Evolutionary conservation across 2,113 vertebrate genomes (phyloP).

Genomic region (Callipepla californica): DNA sequence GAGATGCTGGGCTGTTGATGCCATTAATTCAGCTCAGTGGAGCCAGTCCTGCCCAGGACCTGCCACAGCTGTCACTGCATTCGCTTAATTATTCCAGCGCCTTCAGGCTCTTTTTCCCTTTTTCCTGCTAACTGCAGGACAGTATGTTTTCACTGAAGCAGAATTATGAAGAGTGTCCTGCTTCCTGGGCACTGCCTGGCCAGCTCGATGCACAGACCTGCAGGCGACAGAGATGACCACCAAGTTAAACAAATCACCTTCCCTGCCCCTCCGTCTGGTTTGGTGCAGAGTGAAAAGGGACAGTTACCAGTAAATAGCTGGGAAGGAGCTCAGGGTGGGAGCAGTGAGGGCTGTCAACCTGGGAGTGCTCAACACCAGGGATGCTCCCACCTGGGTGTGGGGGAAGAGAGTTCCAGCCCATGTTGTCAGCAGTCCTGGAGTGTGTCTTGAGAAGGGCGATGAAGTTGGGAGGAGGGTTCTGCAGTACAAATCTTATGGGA

Average conservation of each 20-base stretch:
- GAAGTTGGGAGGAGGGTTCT: too few relatives aligned
- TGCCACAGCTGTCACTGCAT: slow-evolving; percentile 92
- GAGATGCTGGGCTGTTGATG: slow-evolving; percentile 87
- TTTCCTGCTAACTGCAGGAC: slow-evolving; percentile 77
- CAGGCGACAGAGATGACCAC: slow-evolving; percentile 46
- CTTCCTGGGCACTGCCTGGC: slow-evolving; percentile 67
- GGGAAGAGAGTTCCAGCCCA: neutral
- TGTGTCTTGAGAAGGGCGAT: too few relatives aligned
- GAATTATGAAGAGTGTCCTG: slow-evolving; percentile 74
- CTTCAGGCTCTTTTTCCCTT: slow-evolving; percentile 78
- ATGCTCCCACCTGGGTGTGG: neutral
- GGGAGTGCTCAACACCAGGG: rapidly evolving
- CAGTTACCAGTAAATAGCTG: slow-evolving; percentile 6
- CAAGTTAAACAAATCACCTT: slow-evolving; percentile 51
- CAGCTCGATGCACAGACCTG: slow-evolving; percentile 55
- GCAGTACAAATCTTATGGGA: too few relatives aligned
- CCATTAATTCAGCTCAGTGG: slow-evolving; percentile 94
- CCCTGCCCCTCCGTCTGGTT: neutral
- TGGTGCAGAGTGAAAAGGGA: neutral
- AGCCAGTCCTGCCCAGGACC: slow-evolving; percentile 88
- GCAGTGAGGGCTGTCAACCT: neutral
- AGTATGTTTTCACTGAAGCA: slow-evolving; percentile 82
- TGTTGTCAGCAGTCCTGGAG: neutral
- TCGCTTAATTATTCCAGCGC: slow-evolving; percentile 92
- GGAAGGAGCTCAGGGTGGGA: slow-evolving; percentile 9